phyloP scores from a whole-genome alignment of 2,113 vertebrate species.

The Coryphaenoides rupestris region DNA sequence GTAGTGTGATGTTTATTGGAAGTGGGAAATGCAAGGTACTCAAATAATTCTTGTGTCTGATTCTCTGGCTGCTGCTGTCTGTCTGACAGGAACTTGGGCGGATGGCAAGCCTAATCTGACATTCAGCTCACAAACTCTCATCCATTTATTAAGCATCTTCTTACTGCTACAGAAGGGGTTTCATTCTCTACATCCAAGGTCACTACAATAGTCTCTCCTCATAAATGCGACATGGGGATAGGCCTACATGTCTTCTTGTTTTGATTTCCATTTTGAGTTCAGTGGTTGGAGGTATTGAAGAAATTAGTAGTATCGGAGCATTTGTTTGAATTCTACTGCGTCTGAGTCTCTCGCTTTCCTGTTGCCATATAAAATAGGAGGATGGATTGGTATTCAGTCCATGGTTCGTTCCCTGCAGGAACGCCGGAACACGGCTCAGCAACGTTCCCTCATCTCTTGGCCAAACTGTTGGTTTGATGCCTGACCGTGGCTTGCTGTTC shows the following conservation, averaged over 20 bases:
- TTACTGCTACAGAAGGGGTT: slow-evolving; percentile 2
- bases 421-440: slow-evolving; percentile 17
- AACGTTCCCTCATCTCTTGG: slow-evolving; percentile 12
- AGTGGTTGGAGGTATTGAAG: too few relatives aligned
- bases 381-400: slow-evolving; percentile 11
- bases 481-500: slow-evolving; percentile 29
- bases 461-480: slow-evolving; percentile 45
- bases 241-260: slow-evolving; percentile 5
- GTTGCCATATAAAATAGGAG: slow-evolving; percentile 24
- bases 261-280: not conserved
- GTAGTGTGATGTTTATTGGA: slow-evolving; percentile 12
- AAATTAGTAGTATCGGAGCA: too few relatives aligned
- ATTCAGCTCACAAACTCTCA: slow-evolving; percentile 40
- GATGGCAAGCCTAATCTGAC: slow-evolving; percentile 23
- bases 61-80: slow-evolving; percentile 9
- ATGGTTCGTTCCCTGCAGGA: slow-evolving; percentile 8
- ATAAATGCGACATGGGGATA: slow-evolving; percentile 10
- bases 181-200: slow-evolving; percentile 12
- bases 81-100: slow-evolving; percentile 14
- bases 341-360: not conserved
- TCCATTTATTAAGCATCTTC: slow-evolving; percentile 24
- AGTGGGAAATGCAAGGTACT: slow-evolving; percentile 24
- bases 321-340: not conserved
- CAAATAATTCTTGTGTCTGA: slow-evolving; percentile 3
- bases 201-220: slow-evolving; percentile 9